These are phyloP conservation scores for Allolobophora icterica DNA, from an alignment of 2,888 invertebrate species.

Conservation along the genomic window DNA sequence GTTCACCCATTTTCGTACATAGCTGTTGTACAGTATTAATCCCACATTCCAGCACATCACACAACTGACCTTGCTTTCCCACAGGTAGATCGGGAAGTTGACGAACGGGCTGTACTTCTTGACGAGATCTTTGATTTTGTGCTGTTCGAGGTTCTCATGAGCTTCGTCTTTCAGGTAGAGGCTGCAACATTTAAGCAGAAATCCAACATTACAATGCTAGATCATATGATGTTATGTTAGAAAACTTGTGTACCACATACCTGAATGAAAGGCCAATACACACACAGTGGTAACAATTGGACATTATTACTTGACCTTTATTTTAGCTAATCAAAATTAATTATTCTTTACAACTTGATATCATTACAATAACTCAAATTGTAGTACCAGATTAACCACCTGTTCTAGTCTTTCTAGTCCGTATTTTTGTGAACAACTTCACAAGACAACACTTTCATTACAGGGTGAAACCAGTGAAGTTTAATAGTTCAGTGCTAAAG, in stretches of 20 bases:
- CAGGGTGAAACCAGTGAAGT: not conserved
- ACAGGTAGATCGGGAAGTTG: constrained; percentile 96
- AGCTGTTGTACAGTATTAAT: not conserved
- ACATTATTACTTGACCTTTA: not conserved
- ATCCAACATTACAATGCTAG: not conserved
- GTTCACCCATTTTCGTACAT: no score
- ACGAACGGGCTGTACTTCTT: constrained; percentile 99
- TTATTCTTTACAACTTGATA: no score
- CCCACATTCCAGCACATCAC: not conserved
- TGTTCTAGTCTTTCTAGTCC: not conserved
- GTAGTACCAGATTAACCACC: not conserved
- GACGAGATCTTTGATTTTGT: constrained; percentile 86
- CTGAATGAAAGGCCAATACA: not conserved
- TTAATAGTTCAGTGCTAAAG: not conserved
- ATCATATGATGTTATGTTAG: not conserved
- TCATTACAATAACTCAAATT: not conserved
- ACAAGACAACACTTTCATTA: not conserved
- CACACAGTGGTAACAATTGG: not conserved
- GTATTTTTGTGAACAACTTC: not conserved
- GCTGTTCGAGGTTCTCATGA: constrained; percentile 89
- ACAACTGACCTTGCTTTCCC: constrained; percentile 75
- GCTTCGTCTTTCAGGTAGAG: constrained; percentile 96
- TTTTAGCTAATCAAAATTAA: no score
- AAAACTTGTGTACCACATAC: not conserved
- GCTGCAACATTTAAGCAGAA: constrained; percentile 67